A percentile compares a stretch with the other conserved stretches of the same genome.
These are phyloP conservation scores for Scyliorhinus canicula DNA, from an alignment of 2,797 vertebrate genomes.

Conservation along the genomic window DNA sequence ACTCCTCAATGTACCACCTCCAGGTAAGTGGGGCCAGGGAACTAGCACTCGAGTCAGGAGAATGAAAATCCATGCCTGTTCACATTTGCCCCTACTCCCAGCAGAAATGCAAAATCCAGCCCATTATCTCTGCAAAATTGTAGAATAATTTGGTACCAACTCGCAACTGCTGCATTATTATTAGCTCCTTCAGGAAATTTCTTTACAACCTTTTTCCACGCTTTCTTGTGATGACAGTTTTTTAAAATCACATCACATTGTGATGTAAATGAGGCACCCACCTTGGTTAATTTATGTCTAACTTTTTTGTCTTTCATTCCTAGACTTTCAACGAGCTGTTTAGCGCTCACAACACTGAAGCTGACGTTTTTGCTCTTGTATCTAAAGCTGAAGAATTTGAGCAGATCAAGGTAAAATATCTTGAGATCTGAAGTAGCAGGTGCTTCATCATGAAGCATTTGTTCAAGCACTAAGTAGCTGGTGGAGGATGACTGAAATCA, in stretches of 20 bases:
- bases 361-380: conserved; percentile 84
- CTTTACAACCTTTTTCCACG: background rate
- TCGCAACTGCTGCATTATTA: background rate
- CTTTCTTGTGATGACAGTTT: background rate
- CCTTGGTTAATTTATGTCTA: background rate
- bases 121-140: background rate
- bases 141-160: background rate
- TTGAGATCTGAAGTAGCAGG: conserved; percentile 20
- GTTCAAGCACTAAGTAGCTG: background rate
- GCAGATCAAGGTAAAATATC: conserved; percentile 84
- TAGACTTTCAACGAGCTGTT: conserved; percentile 96
- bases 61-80: no score
- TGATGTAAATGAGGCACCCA: background rate
- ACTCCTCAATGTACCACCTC: no score
- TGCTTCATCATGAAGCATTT: conserved; percentile 7
- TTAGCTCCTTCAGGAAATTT: background rate
- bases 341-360: conserved; percentile 87
- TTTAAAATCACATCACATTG: background rate
- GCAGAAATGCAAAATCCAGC: no score
- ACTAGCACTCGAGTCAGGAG: no score
- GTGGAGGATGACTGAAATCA: background rate
- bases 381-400: conserved; percentile 98
- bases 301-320: conserved; percentile 44
- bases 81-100: no score
- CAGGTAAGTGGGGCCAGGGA: no score